Conservation (phyloP, 2,113 vertebrate species). For the Bostrychus sinensis region DNA sequence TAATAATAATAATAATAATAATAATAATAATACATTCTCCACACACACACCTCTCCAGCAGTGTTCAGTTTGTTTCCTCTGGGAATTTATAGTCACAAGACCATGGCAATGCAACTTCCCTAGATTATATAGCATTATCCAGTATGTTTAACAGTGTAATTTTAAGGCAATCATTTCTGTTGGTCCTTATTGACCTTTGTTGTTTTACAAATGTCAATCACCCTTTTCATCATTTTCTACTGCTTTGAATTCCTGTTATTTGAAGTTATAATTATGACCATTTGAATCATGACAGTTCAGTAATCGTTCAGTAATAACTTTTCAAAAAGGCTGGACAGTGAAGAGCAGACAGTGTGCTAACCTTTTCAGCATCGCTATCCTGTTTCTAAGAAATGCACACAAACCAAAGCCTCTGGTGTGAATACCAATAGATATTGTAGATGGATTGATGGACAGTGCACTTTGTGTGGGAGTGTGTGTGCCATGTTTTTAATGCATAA, state of each 20-base stretch:
- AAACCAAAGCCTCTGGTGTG: conserved; percentile 10
- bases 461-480: conserved; percentile 6
- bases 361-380: conserved; percentile 5
- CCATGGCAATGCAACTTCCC: no score
- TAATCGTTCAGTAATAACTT: neutral
- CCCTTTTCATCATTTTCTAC: neutral
- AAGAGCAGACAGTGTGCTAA: conserved; percentile 7
- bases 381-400: conserved; percentile 9
- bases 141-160: no score
- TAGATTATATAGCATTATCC: no score
- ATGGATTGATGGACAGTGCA: conserved; percentile 11
- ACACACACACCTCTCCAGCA: no score
- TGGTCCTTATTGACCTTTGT: neutral
- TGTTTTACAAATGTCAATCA: neutral
- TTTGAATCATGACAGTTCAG: neutral
- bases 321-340: neutral
- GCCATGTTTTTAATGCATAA: neutral
- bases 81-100: no score
- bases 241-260: neutral
- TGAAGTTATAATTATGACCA: neutral
- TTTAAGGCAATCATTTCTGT: neutral
- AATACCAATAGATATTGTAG: conserved; percentile 10
- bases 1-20: no score
- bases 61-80: no score
- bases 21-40: no score